Evolutionary conservation across 2,113 vertebrate species (phyloP).

Genomic region (Oryctolagus cuniculus): mOryCun1.1 NC_091439.1:126397001-126397500

Average conservation of each 20-base stretch:
- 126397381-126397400: not conserved
- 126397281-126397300: not conserved
- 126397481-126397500: not conserved
- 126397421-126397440: not conserved
- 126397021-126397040: not conserved
- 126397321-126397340: not conserved
- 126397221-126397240: not conserved
- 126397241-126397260: not conserved
- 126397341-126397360: not conserved
- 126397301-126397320: too few relatives aligned
- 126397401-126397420: not conserved
- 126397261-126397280: not conserved
- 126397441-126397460: not conserved
- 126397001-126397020: not conserved
- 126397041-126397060: not conserved
- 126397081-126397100: not conserved
- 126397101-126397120: not conserved
- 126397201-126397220: not conserved
- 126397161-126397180: not conserved
- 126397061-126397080: not conserved
- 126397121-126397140: not conserved
- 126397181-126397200: not conserved
- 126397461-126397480: not conserved
- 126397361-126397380: not conserved
- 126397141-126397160: not conserved